Evolutionary conservation across 2,888 invertebrate species (phyloP).

Genomic region (Limnephilus marmoratus): DNA sequence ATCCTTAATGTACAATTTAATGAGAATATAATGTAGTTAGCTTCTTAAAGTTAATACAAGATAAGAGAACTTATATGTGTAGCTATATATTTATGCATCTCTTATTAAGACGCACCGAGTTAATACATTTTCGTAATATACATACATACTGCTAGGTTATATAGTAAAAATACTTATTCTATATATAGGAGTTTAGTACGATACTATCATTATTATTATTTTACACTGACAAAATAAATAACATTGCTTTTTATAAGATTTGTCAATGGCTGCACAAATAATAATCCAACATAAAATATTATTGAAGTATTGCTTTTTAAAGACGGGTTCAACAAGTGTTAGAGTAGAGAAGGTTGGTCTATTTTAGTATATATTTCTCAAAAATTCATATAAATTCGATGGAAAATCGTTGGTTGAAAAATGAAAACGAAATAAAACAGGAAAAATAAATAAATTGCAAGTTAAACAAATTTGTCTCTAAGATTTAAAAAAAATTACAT

Average conservation of each 20-base stretch:
- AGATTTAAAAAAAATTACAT: neutral
- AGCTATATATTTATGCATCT: conserved; percentile 28
- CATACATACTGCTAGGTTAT: conserved; percentile 23
- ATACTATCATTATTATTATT: conserved; percentile 19
- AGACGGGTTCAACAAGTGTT: neutral
- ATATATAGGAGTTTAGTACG: conserved; percentile 31
- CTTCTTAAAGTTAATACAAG: conserved; percentile 13
- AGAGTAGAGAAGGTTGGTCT: neutral
- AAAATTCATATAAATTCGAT: neutral
- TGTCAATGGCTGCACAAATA: neutral
- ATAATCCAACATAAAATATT: neutral
- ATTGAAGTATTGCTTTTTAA: neutral
- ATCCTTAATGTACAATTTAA: conserved; percentile 14
- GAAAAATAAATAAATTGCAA: neutral
- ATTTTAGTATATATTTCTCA: neutral
- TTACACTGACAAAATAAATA: conserved; percentile 27
- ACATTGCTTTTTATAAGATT: conserved; percentile 35
- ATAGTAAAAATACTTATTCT: conserved; percentile 49
- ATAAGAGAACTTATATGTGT: conserved; percentile 24
- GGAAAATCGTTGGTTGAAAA: neutral
- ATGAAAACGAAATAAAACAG: too few species aligned
- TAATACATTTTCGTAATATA: conserved; percentile 16
- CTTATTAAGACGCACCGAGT: conserved; percentile 4
- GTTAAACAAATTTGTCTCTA: neutral
- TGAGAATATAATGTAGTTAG: neutral